These are phyloP conservation scores for roundworm (Caenorhabditis elegans) DNA, from an alignment of 1,140 invertebrate species.

Conservation along the genomic window DNA sequence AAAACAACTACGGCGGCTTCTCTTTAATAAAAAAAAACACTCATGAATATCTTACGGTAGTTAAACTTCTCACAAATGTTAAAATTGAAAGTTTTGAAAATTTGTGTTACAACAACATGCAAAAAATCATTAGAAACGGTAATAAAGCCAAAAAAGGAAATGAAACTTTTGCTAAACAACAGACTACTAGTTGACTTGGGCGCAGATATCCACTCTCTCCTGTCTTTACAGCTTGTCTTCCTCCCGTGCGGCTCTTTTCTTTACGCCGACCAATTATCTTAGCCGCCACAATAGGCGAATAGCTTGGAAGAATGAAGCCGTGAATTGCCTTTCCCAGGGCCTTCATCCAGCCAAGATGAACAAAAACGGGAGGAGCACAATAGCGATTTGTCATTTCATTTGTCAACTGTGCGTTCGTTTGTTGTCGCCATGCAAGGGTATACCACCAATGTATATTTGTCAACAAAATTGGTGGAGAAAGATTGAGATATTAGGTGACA, in stretches of 20 bases:
- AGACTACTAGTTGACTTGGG: conserved; percentile 2
- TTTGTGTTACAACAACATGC: too few relatives aligned
- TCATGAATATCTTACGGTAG: too few relatives aligned
- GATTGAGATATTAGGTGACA: not conserved
- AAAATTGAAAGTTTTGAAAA: too few relatives aligned
- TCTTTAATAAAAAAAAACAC: too few relatives aligned
- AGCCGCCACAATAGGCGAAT: conserved; percentile 6
- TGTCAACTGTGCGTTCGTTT: not conserved
- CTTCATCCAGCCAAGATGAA: not conserved
- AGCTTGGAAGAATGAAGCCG: conserved; percentile 1
- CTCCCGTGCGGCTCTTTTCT: conserved; percentile 1
- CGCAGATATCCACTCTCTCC: conserved; percentile 2
- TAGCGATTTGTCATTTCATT: conserved; percentile 11
- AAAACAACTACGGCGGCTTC: too few relatives aligned
- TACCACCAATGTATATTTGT: conserved; percentile 1
- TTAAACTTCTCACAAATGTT: too few relatives aligned
- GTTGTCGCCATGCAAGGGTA: not conserved
- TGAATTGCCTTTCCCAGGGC: conserved; percentile 6
- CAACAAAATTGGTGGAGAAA: not conserved
- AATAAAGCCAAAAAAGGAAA: not conserved
- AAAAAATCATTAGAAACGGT: not conserved
- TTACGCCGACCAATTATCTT: conserved; percentile 25
- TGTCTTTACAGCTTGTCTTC: conserved; percentile 6
- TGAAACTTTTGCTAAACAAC: not conserved
- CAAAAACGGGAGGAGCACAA: conserved; percentile 1